phyloP scores from a whole-genome alignment of 2,113 vertebrate species.

The Saccopteryx bilineata region DNA sequence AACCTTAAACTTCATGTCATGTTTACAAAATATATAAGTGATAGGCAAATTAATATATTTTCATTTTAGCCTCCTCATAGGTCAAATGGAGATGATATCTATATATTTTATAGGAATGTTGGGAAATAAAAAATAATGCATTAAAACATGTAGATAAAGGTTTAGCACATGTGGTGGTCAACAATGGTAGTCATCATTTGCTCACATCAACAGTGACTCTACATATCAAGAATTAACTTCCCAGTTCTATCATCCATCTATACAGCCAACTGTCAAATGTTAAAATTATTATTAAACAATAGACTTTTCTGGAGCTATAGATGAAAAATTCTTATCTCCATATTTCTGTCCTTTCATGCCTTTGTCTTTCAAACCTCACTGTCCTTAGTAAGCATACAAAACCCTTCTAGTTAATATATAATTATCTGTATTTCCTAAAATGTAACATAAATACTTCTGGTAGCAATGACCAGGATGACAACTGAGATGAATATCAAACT shows the following conservation, averaged over 20 bases:
- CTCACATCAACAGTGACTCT: neutral
- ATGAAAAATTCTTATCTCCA: neutral
- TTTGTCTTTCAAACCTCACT: too few species aligned
- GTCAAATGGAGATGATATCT: neutral
- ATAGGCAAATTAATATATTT: neutral
- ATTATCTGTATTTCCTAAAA: too few species aligned
- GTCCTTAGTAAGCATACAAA: too few species aligned
- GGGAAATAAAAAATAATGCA: constrained; percentile 29
- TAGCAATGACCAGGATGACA: too few species aligned
- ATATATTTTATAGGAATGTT: neutral
- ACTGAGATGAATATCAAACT: too few species aligned
- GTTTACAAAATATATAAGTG: neutral
- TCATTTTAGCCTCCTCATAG: neutral
- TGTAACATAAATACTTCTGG: too few species aligned
- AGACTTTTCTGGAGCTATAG: neutral
- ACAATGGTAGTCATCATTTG: neutral
- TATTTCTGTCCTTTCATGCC: neutral
- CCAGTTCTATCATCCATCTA: neutral
- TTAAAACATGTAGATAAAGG: neutral
- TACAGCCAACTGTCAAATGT: neutral
- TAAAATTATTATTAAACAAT: constrained; percentile 21
- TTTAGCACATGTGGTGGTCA: neutral
- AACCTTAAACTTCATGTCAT: neutral
- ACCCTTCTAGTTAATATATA: too few species aligned
- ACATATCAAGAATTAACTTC: neutral